These are phyloP conservation scores for Eptesicus fuscus DNA, from an alignment of 2,113 vertebrate genomes.

Conservation along the genomic window DNA sequence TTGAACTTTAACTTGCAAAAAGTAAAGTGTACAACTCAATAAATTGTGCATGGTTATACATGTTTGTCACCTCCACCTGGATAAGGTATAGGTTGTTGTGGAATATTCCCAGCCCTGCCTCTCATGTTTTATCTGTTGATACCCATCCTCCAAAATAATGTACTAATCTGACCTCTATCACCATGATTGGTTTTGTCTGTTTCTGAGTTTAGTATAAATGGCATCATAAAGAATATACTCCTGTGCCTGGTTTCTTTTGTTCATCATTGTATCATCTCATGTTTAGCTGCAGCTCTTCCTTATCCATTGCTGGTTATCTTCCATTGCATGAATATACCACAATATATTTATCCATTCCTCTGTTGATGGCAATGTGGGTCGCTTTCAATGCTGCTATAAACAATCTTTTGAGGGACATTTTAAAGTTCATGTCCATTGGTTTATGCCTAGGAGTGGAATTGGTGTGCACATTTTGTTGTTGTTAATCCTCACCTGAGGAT, in stretches of 20 bases:
- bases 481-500: no score
- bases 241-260: background rate
- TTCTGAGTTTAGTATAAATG: background rate
- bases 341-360: background rate
- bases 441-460: background rate
- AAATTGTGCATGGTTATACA: background rate
- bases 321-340: background rate
- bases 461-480: background rate
- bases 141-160: background rate
- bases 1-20: background rate
- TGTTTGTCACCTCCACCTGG: fast-evolving
- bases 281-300: background rate
- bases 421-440: background rate
- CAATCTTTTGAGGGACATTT: background rate
- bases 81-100: background rate
- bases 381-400: background rate
- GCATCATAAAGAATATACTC: background rate
- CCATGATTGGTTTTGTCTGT: background rate
- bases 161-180: background rate
- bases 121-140: background rate
- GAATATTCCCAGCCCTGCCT: background rate
- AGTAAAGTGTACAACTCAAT: background rate
- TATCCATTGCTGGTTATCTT: background rate
- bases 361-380: background rate
- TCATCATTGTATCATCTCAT: background rate